Base-by-base conservation (phyloP, 2,113 vertebrate species). In the Orcinus orca region DNA sequence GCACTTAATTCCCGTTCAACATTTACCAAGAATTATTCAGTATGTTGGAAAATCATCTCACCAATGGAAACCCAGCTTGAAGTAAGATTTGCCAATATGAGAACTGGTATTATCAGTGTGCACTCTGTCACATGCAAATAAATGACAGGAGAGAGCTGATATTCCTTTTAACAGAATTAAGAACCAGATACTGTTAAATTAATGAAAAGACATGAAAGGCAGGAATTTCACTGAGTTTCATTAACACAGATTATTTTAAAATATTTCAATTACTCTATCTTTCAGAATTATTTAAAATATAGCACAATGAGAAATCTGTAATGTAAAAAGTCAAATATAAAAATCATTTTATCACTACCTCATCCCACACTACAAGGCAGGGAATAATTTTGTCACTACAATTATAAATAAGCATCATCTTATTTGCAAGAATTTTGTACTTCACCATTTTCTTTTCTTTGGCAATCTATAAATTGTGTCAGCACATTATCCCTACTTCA, bases 131-230 rank as follows among this genome's bases (percentile, higher is more conserved):
- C 21, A 79, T 41, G 36, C 9, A 67, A 77, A 60, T 23, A 55
- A 77, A 82, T 88, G 76, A 89, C 20, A 73, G 67, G 2, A 86
- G 60, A 94, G 15, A 89, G 41, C 0, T 86, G 29, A 55, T 94
- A 82, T 77, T 92, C 73, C 60, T 86, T 84, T 86, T 62, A 92
- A 86, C 18, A 92, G 67, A 89, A 85, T 89, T 77, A 87, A 84
- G 47, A 77, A 86, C 10, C 29, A 92, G 93, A 94, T 77, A 71
- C 41, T 77, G 86, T 25, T 96, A 81, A 62, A 81, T 38, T 68
- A 79, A 58, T 73, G 20, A 92, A 88, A 93, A 88, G 50, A 76
- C 26, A 88, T n/a, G 23, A 81, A 93, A 74, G 50, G 23, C 7
- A 90, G 38, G 73, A 77, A 94, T 92, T 71, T 82, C 81, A 81